Conservation (phyloP, 2,113 vertebrate genomes). For the Coturnix japonica region DNA sequence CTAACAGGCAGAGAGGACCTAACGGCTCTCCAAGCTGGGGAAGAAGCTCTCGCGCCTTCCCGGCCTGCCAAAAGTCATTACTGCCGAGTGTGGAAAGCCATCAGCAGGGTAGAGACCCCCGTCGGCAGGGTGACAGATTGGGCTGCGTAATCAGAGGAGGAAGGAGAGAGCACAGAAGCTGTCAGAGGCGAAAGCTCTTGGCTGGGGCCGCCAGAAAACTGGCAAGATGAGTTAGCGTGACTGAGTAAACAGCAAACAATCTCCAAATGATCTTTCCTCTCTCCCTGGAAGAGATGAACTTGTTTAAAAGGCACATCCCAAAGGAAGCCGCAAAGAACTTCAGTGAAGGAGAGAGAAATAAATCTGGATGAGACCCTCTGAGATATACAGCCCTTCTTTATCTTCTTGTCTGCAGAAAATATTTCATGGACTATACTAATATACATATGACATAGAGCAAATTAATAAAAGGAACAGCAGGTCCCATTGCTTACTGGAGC, state of each 20-base stretch:
- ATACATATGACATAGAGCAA: slow-evolving; percentile 71
- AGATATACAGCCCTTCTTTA: slow-evolving; percentile 31
- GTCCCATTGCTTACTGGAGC: slow-evolving; percentile 68
- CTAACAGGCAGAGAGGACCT: slow-evolving; percentile 86
- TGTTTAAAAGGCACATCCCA: slow-evolving; percentile 65
- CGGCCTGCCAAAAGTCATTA: slow-evolving; percentile 99
- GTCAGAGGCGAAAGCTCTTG: slow-evolving; percentile 88
- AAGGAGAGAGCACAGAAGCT: slow-evolving; percentile 88
- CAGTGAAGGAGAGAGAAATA: slow-evolving; percentile 58
- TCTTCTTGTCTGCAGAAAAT: slow-evolving; percentile 58
- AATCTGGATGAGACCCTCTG: slow-evolving; percentile 58
- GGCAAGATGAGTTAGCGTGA: slow-evolving; percentile 86
- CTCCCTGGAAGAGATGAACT: slow-evolving; percentile 69
- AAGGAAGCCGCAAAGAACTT: slow-evolving; percentile 38
- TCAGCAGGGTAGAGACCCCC: slow-evolving; percentile 93
- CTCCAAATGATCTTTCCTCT: slow-evolving; percentile 79
- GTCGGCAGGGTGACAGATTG: slow-evolving; percentile 98
- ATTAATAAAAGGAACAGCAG: slow-evolving; percentile 74
- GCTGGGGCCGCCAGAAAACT: slow-evolving; percentile 93
- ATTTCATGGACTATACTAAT: slow-evolving; percentile 68
- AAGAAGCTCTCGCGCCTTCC: slow-evolving; percentile 79
- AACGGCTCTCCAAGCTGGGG: slow-evolving; percentile 77
- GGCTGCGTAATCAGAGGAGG: slow-evolving; percentile 90
- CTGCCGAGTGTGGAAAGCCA: slow-evolving; percentile 93
- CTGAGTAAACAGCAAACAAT: slow-evolving; percentile 81